A percentile compares a stretch with the other conserved stretches of the same genome.
phyloP scores from a whole-genome alignment of 2,797 vertebrate species.

The Myoxocephalus aenaeus region DNA sequence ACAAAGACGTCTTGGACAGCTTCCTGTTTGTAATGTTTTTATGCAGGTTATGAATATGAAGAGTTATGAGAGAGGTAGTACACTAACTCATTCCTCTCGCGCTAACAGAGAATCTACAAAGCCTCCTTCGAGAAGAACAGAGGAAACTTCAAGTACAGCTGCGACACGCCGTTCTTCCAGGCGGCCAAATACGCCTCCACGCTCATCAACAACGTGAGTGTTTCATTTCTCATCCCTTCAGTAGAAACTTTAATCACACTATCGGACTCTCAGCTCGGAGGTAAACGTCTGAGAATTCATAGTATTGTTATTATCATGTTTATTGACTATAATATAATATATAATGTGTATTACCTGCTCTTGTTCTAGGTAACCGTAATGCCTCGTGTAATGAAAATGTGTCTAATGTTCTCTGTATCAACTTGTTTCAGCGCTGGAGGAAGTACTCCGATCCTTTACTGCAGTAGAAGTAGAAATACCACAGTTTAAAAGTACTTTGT shows the following conservation, averaged over 20 bases:
- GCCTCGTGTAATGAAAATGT: slow-evolving; percentile 10
- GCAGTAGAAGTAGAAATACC: background rate
- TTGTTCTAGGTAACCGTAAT: background rate
- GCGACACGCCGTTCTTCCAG: slow-evolving; percentile 90
- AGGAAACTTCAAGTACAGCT: slow-evolving; percentile 91
- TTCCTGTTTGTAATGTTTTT: no score
- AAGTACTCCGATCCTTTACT: background rate
- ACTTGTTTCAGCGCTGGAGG: slow-evolving; percentile 9
- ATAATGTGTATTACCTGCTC: background rate
- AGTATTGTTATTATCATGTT: background rate
- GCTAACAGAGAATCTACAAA: slow-evolving; percentile 91
- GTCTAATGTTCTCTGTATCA: background rate
- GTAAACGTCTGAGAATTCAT: slow-evolving; percentile 56
- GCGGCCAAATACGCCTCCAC: slow-evolving; percentile 90
- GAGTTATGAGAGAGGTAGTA: no score
- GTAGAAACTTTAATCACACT: slow-evolving; percentile 25
- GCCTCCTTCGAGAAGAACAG: slow-evolving; percentile 92
- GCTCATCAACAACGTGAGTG: slow-evolving; percentile 88
- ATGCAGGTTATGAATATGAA: no score
- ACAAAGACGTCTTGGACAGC: no score
- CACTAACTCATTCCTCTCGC: slow-evolving; percentile 15
- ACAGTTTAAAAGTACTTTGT: background rate
- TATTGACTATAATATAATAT: background rate
- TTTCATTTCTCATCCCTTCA: background rate
- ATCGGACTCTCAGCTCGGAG: slow-evolving; percentile 62